phyloP scores from a whole-genome alignment of 35 echinoderm and acorn worm species.

The Heliocidaris erythrogramma region DNA sequence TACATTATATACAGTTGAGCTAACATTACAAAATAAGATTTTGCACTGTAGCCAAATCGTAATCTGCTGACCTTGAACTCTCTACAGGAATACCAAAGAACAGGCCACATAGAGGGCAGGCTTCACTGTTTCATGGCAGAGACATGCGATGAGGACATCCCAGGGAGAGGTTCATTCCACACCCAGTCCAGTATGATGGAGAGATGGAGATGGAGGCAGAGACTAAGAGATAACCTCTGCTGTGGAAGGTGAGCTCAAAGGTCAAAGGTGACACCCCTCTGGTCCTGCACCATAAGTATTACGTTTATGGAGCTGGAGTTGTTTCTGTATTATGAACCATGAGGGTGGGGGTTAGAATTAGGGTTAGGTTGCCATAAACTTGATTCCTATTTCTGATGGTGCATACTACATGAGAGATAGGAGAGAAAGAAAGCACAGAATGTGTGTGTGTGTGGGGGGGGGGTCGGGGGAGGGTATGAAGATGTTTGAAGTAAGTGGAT shows the following conservation, averaged over 20 bases:
- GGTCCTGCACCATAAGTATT: background rate
- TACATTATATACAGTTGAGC: too few species aligned
- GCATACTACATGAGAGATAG: too few species aligned
- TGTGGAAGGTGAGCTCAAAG: slow-evolving; percentile 13
- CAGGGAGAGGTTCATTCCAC: slow-evolving; percentile 31
- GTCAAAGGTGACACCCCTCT: background rate
- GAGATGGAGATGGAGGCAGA: background rate
- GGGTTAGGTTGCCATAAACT: too few species aligned
- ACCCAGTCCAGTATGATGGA: slow-evolving; percentile 36
- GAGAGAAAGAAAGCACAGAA: too few species aligned
- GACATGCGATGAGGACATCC: slow-evolving; percentile 30
- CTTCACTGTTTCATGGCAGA: slow-evolving; percentile 39
- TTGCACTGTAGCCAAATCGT: too few species aligned
- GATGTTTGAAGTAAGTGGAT: too few species aligned
- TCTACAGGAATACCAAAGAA: slow-evolving; percentile 26
- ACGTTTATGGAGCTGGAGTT: background rate
- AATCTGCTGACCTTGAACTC: background rate
- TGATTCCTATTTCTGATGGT: too few species aligned
- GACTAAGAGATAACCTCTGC: background rate
- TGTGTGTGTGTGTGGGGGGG: too few species aligned
- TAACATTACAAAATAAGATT: too few species aligned
- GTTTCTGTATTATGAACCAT: too few species aligned
- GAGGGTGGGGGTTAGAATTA: too few species aligned
- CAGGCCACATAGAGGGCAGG: slow-evolving; percentile 25
- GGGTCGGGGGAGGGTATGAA: too few species aligned